Conservation (phyloP, 2,797 vertebrate species). For the Galaxias olidus region DNA sequence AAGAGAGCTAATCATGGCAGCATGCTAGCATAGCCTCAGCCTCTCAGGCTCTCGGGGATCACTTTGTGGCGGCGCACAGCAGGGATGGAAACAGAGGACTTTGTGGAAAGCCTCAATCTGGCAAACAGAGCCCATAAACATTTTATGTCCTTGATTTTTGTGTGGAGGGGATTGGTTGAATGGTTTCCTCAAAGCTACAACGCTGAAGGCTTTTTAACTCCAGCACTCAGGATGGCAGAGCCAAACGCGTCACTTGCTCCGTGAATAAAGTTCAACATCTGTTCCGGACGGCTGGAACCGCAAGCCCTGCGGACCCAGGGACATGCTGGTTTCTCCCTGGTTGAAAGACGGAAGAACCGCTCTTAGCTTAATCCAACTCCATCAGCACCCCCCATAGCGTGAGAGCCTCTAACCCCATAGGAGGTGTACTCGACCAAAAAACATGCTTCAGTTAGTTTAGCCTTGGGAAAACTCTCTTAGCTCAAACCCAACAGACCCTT, state of each 20-base stretch:
- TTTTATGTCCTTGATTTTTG: not conserved
- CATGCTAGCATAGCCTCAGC: constrained; percentile 11
- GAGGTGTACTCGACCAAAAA: no score
- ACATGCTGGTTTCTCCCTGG: constrained; percentile 20
- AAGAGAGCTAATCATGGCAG: constrained; percentile 32
- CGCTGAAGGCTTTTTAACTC: not conserved
- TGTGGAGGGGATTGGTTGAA: not conserved
- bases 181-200: not conserved
- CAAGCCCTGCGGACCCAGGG: constrained; percentile 9
- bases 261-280: constrained; percentile 14
- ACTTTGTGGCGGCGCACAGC: not conserved
- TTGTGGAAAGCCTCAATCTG: constrained; percentile 16
- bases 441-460: no score
- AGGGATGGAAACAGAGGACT: constrained; percentile 5
- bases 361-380: constrained; percentile 11
- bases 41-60: constrained; percentile 8
- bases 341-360: constrained; percentile 3
- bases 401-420: no score
- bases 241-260: no score
- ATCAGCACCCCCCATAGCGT: constrained; percentile 6
- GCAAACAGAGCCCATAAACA: constrained; percentile 4
- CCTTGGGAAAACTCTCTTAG: no score
- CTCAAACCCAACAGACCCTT: no score
- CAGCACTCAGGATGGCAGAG: no score
- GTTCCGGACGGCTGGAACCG: constrained; percentile 8